Evolutionary conservation across 2,888 invertebrate genomes (phyloP), one percentile per base, ranked within the genome.

Genomic region (Zele albiditarsus): DNA sequence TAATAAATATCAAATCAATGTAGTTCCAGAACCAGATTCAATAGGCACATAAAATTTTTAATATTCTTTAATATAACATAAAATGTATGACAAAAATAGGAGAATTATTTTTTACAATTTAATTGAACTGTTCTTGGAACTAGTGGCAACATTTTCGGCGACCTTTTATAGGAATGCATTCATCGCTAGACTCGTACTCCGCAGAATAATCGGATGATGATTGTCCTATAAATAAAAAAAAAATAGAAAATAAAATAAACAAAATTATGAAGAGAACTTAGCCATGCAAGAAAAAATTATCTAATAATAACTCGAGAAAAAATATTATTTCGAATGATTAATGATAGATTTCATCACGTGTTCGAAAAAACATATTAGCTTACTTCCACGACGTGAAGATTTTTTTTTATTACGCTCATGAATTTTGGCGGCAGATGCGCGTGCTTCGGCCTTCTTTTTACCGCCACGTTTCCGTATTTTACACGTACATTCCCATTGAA

Each of bases 101-200:
- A 8, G 38, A 12, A 12, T 38, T 8, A 12, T 38, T 0, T 8
- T 12, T 12, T 38, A 8, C 31, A 33, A 33, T 46, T n/a, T 46
- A 3, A 46, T 46, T 63, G 58, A 46, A 20, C 27, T 60, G 4
- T 28, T 20, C 10, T 20, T 23, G 10, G 23, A n/a, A 60, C 60
- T 27, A 68, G 71, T 20, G 33, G 8, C 63, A 60, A 4, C 76
- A 75, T 73, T 73, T 78, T 20, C 78, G 67, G 28, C 77, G 75
- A 20, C 75, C 53, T 49, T 77, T 78, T 27, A 63, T 74, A 23
- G 6, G 46, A 73, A 76, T 79, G 65, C 80, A 82, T 20, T 82
- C 80, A 66, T 78, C 79, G 74, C 73, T 76, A 20, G 67, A 77
- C 6, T 69, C 74, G 60, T 75, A 76, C 14, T 71, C 77, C 1